Base-by-base conservation (phyloP, 2,888 invertebrate species). In the Spodoptera littoralis region DNA sequence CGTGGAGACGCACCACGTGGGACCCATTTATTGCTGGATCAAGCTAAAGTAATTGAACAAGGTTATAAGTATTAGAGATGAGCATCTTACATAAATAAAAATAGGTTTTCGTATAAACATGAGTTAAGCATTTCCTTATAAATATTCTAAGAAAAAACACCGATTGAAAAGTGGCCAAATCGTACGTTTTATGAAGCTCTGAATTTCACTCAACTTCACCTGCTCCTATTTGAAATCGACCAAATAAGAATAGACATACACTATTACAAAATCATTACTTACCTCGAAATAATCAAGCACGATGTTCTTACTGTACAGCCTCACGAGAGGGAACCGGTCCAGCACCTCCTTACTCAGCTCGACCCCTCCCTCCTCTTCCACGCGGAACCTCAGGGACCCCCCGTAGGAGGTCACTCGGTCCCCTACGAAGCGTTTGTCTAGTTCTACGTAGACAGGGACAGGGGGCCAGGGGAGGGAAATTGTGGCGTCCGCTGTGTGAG, bases 381-480 rank as follows among this genome's bases (percentile, higher is more conserved):
- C 96, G 1, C 96, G 95, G 87, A 99, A 99, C 71, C 97, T 95
- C 52, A 99, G 92, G 71, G 96, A 96, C 4, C 99, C 99, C 30
- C 98, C 98, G 90, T 99, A 99, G 24, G 99, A 98, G 69, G 97
- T 95, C 13, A 98, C 97, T 88, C 97, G 95, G 90, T 99, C 99
- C 0, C 98, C 98, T 12, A 97, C 95, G 89, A 99, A 98, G 58
- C 96, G 95, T 11, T 95, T 94, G 0, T 98, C 98, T 13, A 99
- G 92, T 80, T 96, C 96, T 96, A 98, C 97, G 91, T 98, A 98
- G 24, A 98, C 94, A 0, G 98, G 98, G 1, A 90, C 92, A 0
- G 93, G 84, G 84, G 96, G 88, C 96, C 96, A 85, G 12, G 93
- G 93, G 0, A 93, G 84, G 0, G 92, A 83, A 70, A 94, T 91